Evolutionary conservation across 2,888 invertebrate species (phyloP).

Genomic region (Cybosia mesomella): DNA sequence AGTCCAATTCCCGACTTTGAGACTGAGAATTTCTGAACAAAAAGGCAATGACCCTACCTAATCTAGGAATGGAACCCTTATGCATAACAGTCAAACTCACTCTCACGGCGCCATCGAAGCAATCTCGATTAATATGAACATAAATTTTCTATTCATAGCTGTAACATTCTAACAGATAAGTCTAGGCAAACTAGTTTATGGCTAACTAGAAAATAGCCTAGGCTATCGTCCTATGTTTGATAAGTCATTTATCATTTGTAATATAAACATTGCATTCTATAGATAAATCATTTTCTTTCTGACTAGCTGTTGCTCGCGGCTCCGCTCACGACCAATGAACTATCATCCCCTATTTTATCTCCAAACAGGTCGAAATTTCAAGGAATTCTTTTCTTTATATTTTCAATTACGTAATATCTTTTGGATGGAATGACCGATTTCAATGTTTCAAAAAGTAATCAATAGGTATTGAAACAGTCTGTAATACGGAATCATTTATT

Average conservation of each 20-base stretch:
- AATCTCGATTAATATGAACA: background rate
- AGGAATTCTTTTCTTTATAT: too few species aligned
- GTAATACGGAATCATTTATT: too few species aligned
- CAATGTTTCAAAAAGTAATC: too few species aligned
- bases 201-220: conserved; percentile 1
- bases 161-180: conserved; percentile 1
- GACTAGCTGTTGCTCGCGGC: too few species aligned
- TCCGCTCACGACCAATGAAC: too few species aligned
- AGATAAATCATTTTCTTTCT: background rate
- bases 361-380: too few species aligned
- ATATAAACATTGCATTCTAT: background rate
- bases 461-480: too few species aligned
- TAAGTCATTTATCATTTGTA: background rate
- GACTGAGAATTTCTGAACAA: too few species aligned
- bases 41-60: background rate
- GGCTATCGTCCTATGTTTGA: background rate
- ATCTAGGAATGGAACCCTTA: background rate
- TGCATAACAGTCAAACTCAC: background rate
- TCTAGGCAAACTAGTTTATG: conserved; percentile 6
- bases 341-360: too few species aligned
- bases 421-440: too few species aligned
- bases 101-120: background rate
- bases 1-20: too few species aligned
- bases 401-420: too few species aligned
- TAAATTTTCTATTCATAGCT: conserved; percentile 5